Percentiles rank a stretch among this genome's conserved stretches.
Evolutionary conservation across 2,797 vertebrate genomes (phyloP).

Genomic region (Enteromius argenteus): DNA sequence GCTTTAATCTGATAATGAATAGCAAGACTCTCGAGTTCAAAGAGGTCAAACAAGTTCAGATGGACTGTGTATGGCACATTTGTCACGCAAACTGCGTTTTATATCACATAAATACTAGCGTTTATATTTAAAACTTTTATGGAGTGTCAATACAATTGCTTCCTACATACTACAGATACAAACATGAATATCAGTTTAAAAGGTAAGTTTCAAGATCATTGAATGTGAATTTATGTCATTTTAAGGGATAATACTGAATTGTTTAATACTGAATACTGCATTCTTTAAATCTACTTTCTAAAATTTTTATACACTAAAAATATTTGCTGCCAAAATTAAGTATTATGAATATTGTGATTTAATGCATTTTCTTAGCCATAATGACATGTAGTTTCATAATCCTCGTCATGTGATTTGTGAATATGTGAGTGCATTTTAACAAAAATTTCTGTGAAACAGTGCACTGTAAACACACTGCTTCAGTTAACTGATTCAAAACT

Average conservation of each 20-base stretch:
- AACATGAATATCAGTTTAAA: not conserved
- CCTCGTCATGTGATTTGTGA: not conserved
- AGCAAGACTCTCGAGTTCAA: not conserved
- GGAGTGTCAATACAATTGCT: not conserved
- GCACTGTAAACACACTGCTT: not conserved
- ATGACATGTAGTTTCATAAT: not conserved
- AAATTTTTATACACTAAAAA: not conserved
- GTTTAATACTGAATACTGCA: not conserved
- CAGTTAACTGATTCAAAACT: not conserved
- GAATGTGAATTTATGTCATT: not conserved
- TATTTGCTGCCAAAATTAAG: too few species aligned
- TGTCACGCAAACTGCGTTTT: not conserved
- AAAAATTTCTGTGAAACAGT: not conserved
- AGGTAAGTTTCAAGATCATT: not conserved
- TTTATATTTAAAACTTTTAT: constrained; percentile 2
- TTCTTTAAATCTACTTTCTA: not conserved
- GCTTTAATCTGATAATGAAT: constrained; percentile 38
- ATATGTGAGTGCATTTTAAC: not conserved
- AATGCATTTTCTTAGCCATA: not conserved
- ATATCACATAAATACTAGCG: not conserved
- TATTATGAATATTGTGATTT: not conserved
- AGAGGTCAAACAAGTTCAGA: not conserved
- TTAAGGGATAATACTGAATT: not conserved
- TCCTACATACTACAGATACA: not conserved
- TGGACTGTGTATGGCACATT: not conserved